A percentile compares a stretch with the other conserved stretches of the same genome.
These are phyloP conservation scores for Rhaphigaster nebulosa DNA, from an alignment of 2,888 invertebrate genomes.

Conservation along the genomic window DNA sequence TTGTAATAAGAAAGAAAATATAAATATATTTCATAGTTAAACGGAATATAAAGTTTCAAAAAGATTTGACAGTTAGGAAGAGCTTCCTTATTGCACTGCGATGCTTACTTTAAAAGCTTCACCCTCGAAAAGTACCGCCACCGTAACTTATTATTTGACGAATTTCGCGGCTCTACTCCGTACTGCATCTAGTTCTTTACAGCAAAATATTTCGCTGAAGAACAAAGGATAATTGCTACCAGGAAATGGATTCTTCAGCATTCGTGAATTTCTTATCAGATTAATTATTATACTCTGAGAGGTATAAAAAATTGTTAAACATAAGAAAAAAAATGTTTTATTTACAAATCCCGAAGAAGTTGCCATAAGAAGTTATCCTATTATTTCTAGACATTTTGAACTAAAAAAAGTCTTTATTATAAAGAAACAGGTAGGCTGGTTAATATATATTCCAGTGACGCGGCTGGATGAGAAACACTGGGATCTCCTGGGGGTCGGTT, in stretches of 20 bases:
- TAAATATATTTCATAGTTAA: not conserved
- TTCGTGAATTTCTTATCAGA: too few relatives aligned
- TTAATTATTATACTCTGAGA: too few relatives aligned
- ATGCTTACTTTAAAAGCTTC: not conserved
- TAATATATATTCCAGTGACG: too few relatives aligned
- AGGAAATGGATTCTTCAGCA: not conserved
- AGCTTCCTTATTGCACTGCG: not conserved
- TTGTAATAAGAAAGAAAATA: not conserved
- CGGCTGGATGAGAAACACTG: too few relatives aligned
- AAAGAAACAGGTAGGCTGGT: too few relatives aligned
- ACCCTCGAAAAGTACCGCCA: not conserved
- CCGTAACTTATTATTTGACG: not conserved
- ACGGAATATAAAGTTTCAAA: not conserved
- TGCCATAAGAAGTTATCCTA: too few relatives aligned
- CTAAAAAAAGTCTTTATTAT: too few relatives aligned
- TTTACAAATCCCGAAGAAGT: too few relatives aligned
- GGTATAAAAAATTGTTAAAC: too few relatives aligned
- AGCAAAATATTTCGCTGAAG: not conserved
- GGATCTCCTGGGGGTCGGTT: too few relatives aligned
- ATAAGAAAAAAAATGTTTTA: too few relatives aligned
- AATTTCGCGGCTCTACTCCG: not conserved
- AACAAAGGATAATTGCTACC: not conserved
- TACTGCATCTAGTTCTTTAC: not conserved
- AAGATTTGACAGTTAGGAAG: not conserved
- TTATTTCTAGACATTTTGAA: too few relatives aligned